Evolutionary conservation across 2,797 vertebrate genomes (phyloP).

Genomic region (Enteromius thamalakanensis): DNA sequence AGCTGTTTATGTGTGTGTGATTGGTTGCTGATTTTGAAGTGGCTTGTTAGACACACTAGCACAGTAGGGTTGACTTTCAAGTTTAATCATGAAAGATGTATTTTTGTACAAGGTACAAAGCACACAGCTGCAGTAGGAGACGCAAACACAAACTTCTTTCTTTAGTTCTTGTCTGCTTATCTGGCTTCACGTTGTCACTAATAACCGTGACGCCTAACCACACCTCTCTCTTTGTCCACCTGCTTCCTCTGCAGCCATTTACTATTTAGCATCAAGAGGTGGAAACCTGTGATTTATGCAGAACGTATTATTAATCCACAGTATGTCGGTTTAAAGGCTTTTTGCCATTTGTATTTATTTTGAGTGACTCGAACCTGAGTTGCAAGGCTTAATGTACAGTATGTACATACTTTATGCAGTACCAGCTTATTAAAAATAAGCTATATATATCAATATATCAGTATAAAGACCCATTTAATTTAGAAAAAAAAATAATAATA

Average conservation of each 20-base stretch:
- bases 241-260: slow-evolving; percentile 53
- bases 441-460: neutral
- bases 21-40: slow-evolving; percentile 55
- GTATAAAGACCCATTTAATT: neutral
- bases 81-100: slow-evolving; percentile 44
- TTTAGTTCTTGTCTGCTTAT: slow-evolving; percentile 28
- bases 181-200: slow-evolving; percentile 21
- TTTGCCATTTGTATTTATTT: neutral
- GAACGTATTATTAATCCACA: neutral
- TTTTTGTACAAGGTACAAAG: slow-evolving; percentile 35
- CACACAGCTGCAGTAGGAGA: slow-evolving; percentile 17
- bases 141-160: slow-evolving; percentile 16
- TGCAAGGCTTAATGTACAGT: neutral
- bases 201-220: neutral
- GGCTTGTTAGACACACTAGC: slow-evolving; percentile 49
- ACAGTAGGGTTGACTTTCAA: slow-evolving; percentile 49
- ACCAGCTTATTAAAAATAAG: neutral
- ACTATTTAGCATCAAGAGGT: slow-evolving; percentile 3
- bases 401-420: neutral
- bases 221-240: slow-evolving; percentile 32
- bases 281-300: neutral
- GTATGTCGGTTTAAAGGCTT: neutral
- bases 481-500: neutral
- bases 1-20: slow-evolving; percentile 49
- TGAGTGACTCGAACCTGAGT: neutral